These are phyloP conservation scores for Colossoma macropomum DNA, from an alignment of 2,113 vertebrate species.

Conservation along the genomic window DNA sequence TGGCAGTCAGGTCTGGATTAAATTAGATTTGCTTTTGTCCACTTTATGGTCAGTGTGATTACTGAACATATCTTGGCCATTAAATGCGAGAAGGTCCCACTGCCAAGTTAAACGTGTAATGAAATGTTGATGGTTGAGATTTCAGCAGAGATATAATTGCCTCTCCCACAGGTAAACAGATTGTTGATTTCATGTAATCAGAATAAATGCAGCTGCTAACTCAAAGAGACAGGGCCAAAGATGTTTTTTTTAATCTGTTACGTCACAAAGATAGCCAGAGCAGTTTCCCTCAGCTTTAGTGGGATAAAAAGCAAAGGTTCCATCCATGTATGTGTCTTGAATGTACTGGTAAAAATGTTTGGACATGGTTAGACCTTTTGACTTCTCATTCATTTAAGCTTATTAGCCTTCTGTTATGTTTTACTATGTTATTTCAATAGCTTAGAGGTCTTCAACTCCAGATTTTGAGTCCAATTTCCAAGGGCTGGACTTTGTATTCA, in stretches of 20 bases:
- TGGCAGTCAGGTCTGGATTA: conserved; percentile 14
- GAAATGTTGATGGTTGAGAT: conserved; percentile 58
- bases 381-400: conserved; percentile 43
- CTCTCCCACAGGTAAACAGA: conserved; percentile 49
- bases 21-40: conserved; percentile 47
- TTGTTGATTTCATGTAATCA: conserved; percentile 58
- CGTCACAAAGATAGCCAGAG: conserved; percentile 12
- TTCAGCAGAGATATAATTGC: conserved; percentile 17
- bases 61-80: conserved; percentile 10
- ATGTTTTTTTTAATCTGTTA: conserved; percentile 14
- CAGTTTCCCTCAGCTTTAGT: conserved; percentile 23
- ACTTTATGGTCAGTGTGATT: conserved; percentile 27
- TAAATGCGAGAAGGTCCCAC: conserved; percentile 41
- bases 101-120: conserved; percentile 55
- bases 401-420: neutral
- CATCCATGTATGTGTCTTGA: neutral
- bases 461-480: too few species aligned
- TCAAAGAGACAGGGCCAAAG: conserved; percentile 51
- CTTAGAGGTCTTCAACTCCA: too few species aligned
- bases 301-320: conserved; percentile 8
- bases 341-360: conserved; percentile 1
- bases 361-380: conserved; percentile 22
- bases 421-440: neutral
- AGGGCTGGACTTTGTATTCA: too few species aligned
- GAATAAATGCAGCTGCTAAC: conserved; percentile 44